These are phyloP conservation scores for Benthosema pterotum DNA, from an alignment of 2,797 vertebrate genomes.

Conservation along the genomic window DNA sequence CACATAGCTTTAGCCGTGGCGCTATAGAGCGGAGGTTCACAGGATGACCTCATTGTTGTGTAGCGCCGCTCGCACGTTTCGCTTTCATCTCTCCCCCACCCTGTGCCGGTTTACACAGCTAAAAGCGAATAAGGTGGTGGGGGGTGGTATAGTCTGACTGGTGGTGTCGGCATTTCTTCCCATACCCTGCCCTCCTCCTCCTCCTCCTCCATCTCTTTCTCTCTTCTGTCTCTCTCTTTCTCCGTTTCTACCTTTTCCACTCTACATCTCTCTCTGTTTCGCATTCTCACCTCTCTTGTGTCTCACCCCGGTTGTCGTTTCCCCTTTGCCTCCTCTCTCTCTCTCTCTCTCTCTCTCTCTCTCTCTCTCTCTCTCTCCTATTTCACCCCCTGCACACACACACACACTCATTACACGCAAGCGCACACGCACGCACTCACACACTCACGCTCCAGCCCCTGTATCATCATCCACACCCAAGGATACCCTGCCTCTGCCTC, in stretches of 20 bases:
- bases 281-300: conserved; percentile 25
- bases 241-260: conserved; percentile 13
- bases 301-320: conserved; percentile 11
- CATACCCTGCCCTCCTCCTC: conserved; percentile 6
- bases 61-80: too few species aligned
- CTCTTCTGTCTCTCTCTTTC: conserved; percentile 19
- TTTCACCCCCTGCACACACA: background rate
- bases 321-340: conserved; percentile 9
- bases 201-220: conserved; percentile 20
- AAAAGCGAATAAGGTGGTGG: conserved; percentile 22
- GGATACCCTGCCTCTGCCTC: conserved; percentile 64
- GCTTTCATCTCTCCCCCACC: background rate
- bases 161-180: conserved; percentile 40
- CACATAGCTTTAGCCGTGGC: background rate
- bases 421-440: background rate
- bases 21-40: too few species aligned
- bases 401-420: conserved; percentile 20
- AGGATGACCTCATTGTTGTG: conserved; percentile 1
- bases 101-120: conserved; percentile 9
- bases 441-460: conserved; percentile 13
- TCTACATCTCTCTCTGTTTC: conserved; percentile 19
- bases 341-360: background rate
- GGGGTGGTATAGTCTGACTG: conserved; percentile 51
- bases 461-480: conserved; percentile 75
- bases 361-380: conserved; percentile 2